These are phyloP conservation scores for Aphelinus atriplicis DNA, from an alignment of 1,140 invertebrate genomes.

Conservation along the genomic window DNA sequence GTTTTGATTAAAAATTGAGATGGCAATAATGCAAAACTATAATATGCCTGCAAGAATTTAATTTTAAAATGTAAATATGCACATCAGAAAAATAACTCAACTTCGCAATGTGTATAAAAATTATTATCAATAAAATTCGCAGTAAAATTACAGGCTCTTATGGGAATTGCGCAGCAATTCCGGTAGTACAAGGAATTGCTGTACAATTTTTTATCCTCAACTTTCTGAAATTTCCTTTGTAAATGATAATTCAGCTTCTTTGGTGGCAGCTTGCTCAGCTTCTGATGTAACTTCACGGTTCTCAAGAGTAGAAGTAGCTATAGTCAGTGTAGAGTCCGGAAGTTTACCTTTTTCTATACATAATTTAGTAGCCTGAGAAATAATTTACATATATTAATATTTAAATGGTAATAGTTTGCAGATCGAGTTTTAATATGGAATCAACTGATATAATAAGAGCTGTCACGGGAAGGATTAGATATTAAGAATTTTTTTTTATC, in stretches of 20 bases:
- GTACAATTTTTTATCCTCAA: slow-evolving; percentile 15
- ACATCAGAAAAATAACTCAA: background rate
- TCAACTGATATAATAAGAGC: no score
- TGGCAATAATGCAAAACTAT: background rate
- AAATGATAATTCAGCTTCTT: slow-evolving; percentile 26
- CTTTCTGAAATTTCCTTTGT: slow-evolving; percentile 14
- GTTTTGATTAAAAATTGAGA: background rate
- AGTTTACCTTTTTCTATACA: slow-evolving; percentile 65
- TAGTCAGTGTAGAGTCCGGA: slow-evolving; percentile 40
- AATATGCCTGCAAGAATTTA: no score
- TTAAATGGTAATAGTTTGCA: no score
- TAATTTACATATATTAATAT: no score
- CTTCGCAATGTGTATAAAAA: slow-evolving; percentile 17
- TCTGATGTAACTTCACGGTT: slow-evolving; percentile 18
- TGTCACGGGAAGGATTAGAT: background rate
- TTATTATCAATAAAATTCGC: slow-evolving; percentile 23
- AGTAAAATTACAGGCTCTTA: no score
- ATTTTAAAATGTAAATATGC: no score
- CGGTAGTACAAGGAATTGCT: background rate
- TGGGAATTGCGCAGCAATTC: background rate
- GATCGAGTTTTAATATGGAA: no score
- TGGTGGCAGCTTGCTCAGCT: slow-evolving; percentile 13
- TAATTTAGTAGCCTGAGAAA: slow-evolving; percentile 63
- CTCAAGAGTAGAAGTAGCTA: background rate
- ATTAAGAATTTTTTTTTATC: background rate